These are phyloP conservation scores for Falco punctatus DNA, from an alignment of 2,113 vertebrate genomes.

Conservation along the genomic window DNA sequence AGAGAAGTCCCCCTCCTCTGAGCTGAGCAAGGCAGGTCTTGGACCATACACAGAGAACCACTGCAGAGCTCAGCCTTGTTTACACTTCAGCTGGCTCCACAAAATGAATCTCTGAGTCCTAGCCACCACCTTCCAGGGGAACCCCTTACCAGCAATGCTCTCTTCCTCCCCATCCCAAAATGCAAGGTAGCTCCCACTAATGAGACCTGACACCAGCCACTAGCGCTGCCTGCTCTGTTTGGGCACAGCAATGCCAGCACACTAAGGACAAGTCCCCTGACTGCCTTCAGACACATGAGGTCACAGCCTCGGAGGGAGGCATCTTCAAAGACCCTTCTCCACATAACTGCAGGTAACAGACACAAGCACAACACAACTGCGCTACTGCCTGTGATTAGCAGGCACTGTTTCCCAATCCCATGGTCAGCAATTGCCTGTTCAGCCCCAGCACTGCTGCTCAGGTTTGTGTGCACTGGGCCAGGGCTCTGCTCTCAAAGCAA, in stretches of 20 bases:
- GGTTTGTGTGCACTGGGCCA: neutral
- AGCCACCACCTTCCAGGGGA: neutral
- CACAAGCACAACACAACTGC: neutral
- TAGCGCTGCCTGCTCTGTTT: neutral
- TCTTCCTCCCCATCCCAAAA: neutral
- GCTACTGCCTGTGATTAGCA: neutral
- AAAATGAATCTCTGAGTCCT: neutral
- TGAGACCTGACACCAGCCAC: neutral
- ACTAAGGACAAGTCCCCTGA: neutral
- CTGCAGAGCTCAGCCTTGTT: neutral
- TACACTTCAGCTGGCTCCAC: neutral
- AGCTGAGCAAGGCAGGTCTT: neutral
- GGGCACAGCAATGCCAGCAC: neutral
- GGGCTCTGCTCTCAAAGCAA: neutral
- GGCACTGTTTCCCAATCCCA: neutral
- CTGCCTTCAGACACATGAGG: rapidly evolving
- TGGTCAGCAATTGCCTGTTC: rapidly evolving
- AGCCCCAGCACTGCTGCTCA: neutral
- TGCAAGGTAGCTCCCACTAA: neutral
- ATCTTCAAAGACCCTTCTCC: neutral
- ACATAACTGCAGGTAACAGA: rapidly evolving
- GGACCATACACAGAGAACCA: neutral
- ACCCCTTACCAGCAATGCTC: no score
- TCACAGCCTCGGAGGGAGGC: neutral
- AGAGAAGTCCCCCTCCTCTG: neutral